phyloP scores from a whole-genome alignment of 2,888 invertebrate genomes.

The Cactoblastis cactorum region DNA sequence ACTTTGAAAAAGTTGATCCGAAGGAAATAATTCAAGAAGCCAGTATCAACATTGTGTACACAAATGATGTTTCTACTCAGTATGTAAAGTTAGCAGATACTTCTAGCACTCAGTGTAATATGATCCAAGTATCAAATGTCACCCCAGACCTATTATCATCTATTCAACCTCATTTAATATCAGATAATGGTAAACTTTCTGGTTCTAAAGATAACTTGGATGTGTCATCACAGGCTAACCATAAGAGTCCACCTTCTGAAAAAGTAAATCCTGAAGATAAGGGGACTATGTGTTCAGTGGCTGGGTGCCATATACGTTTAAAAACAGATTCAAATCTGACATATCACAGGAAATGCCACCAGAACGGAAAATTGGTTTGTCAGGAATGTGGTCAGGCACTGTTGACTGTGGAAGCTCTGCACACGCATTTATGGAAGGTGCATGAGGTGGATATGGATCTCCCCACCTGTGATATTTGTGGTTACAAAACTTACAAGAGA shows the following conservation, averaged over 20 bases:
- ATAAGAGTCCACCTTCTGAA: conserved; percentile 24
- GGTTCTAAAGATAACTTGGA: conserved; percentile 19
- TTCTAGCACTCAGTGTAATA: conserved; percentile 42
- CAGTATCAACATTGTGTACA: conserved; percentile 71
- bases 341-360: conserved; percentile 83
- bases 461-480: conserved; percentile 86
- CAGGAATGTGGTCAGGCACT: conserved; percentile 82
- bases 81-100: conserved; percentile 56
- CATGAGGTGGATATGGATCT: conserved; percentile 90
- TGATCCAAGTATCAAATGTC: conserved; percentile 58
- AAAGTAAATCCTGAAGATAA: conserved; percentile 23
- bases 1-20: conserved; percentile 69
- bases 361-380: conserved; percentile 74
- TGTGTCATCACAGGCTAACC: conserved; percentile 19
- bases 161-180: conserved; percentile 41
- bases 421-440: conserved; percentile 88
- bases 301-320: conserved; percentile 78
- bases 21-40: conserved; percentile 73
- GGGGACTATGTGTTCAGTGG: conserved; percentile 69
- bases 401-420: conserved; percentile 82
- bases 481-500: conserved; percentile 84
- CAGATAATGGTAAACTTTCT: conserved; percentile 23
- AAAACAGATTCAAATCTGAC: conserved; percentile 78
- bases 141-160: conserved; percentile 71
- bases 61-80: conserved; percentile 58